phyloP scores from a whole-genome alignment of 1,140 invertebrate species.

The Bombus waltoni region DNA sequence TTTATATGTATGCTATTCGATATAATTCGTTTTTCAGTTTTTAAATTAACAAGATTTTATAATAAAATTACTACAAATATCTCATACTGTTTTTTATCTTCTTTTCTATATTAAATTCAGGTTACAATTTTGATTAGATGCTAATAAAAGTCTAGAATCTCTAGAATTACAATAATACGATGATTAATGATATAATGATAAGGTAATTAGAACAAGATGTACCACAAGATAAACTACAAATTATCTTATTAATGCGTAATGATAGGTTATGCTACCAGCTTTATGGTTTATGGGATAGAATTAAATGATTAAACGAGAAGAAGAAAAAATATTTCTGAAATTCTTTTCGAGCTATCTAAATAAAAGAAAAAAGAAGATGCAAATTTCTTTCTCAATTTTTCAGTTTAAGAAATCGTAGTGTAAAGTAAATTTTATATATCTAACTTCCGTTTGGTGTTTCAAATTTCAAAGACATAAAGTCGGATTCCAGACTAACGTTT shows the following conservation, averaged over 20 bases:
- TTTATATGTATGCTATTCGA: not conserved
- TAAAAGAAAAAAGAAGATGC: not conserved
- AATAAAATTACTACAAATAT: not conserved
- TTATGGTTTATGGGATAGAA: not conserved
- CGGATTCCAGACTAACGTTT: not conserved
- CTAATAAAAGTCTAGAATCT: no score
- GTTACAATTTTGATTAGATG: no score
- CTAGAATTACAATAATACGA: no score
- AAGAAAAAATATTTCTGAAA: not conserved
- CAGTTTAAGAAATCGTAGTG: not conserved
- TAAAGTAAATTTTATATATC: not conserved
- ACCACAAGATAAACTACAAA: no score
- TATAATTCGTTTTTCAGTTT: not conserved
- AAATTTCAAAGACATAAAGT: constrained; percentile 43
- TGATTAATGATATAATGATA: not conserved
- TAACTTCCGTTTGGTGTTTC: constrained; percentile 50
- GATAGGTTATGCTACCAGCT: no score
- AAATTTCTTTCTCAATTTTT: not conserved
- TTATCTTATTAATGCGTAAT: no score
- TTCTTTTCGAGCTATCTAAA: not conserved
- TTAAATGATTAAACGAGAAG: not conserved
- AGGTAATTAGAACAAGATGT: not conserved
- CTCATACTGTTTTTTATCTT: no score
- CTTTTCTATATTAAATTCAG: not conserved
- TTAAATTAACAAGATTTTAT: not conserved